These are phyloP conservation scores for Asarcornis scutulata DNA, from an alignment of 2,113 vertebrate genomes.

Conservation along the genomic window DNA sequence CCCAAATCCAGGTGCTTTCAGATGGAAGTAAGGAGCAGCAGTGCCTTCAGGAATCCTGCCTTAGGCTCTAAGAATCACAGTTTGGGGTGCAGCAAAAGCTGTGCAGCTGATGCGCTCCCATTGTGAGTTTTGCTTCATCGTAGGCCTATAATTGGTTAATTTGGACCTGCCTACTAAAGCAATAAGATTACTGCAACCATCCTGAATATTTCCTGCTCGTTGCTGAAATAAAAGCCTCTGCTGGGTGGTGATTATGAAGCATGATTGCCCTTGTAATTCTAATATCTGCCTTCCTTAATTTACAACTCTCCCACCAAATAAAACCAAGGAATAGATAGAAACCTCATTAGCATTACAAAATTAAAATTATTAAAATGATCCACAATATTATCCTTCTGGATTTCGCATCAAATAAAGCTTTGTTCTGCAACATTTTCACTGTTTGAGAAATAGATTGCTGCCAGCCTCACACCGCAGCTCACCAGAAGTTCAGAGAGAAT, in stretches of 20 bases:
- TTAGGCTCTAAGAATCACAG: neutral
- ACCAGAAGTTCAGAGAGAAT: neutral
- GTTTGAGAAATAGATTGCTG: neutral
- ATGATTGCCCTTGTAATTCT: neutral
- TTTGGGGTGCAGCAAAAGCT: neutral
- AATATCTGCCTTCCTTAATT: neutral
- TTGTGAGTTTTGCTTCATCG: neutral
- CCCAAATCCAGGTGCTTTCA: neutral
- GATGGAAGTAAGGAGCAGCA: neutral
- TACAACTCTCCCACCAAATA: neutral
- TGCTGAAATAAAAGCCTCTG: neutral
- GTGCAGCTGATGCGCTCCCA: neutral
- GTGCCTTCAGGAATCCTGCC: neutral
- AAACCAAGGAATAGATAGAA: neutral
- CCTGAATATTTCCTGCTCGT: neutral
- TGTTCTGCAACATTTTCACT: neutral
- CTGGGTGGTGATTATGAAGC: neutral
- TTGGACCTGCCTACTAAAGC: neutral
- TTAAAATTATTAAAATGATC: neutral
- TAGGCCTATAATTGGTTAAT: neutral
- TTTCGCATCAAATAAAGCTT: neutral
- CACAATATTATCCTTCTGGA: neutral
- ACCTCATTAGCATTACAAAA: slow-evolving; percentile 4
- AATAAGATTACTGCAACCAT: neutral
- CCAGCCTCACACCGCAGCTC: neutral